Base-by-base conservation (phyloP, 2,113 vertebrate genomes). In the Dasyornis broadbenti region DNA sequence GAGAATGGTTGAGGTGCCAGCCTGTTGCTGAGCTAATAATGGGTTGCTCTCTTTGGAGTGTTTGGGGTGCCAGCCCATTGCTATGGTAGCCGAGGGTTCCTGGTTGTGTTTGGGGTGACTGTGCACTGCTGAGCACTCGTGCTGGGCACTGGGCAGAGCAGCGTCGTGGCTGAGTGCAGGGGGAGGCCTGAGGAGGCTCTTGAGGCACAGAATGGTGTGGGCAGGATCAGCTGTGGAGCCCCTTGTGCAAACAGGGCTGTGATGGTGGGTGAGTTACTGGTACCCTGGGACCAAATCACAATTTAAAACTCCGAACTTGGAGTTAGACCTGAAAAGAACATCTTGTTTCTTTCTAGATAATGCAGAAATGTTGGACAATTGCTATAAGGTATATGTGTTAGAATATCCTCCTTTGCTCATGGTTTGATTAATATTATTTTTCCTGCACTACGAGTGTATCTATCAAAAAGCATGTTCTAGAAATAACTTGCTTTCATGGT, bases 241-340 rank as follows among this genome's bases (percentile, higher is more conserved):
- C 28, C 9, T n/a, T 39, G 9, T 17, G 21, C n/a, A 53, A 28
- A 21, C 2, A 30, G 9, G 7, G 4, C 20, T 76, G 39, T 8
- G 10, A 15, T 0, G 0, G 3, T 13, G 39, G 19, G 13, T 40
- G 30, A 71, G 21, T 23, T 33, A 27, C 17, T 52, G 9, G 0
- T 19, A 4, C 24, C 13, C 31, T 3, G 2, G 56, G 61, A 44
- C 11, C 24, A 27, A 39, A 39, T 3, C 57, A 26, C 23, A 37
- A 60, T 18, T 7, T 37, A 18, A 27, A 60, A 2, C 57, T 8
- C 23, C 11, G 11, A 26, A 37, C 7, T 37, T 59, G n/a, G 50
- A 49, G 12, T 53, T 5, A 47, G 20, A 18, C 37, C 14, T n/a
- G 75, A 70, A 52, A 63, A 63, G 26, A 42, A 22, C 39, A 24